Base-by-base conservation (phyloP, 2,888 invertebrate genomes). In the Abscondita cerata region DNA sequence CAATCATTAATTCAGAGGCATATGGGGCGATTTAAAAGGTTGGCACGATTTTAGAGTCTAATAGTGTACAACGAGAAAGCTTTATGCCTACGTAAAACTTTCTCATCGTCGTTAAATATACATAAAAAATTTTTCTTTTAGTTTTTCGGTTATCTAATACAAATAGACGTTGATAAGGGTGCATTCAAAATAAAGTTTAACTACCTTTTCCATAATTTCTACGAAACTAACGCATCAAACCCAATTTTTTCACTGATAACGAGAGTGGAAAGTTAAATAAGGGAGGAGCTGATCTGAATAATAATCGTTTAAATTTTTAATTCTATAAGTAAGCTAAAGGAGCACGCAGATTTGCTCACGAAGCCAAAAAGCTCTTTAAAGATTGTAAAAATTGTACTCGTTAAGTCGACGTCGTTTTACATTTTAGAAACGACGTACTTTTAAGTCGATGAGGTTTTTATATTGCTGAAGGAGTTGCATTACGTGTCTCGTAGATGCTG, bases 361-460 rank as follows among this genome's bases (percentile, higher is more conserved):
- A 76, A 76, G 77, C 75, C 77, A 76, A 75, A 73, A 75, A 73
- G 72, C 74, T 71, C 73, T 75, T 75, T 73, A 75, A 75, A 71
- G 73, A 78, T 75, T 76, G 74, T 76, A 78, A 78, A 78, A 78
- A 78, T 78, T 77, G 77, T 75, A 72, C 77, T 79, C 78, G 78
- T 78, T 79, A 79, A 75, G 73, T 68, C 68, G 65, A 66, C 65
- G 61, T 61, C 57, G 36, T 36, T 41, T 12, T 58, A 52, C 59
- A 61, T 62, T 64, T 63, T 47, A 52, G 51, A 55, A 46, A 20
- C 61, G 64, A 65, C 63, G 59, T 66, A 56, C 63, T 54, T 51
- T 53, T 62, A 62, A 46, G 56, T 52, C 41, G 31, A 58, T 59
- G 46, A 13, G 13, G 52, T 51, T 55, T 48, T 54, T 41, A 57